Evolutionary conservation across 2,113 vertebrate species (phyloP).

Genomic region (Megatriorchis doriae): DNA sequence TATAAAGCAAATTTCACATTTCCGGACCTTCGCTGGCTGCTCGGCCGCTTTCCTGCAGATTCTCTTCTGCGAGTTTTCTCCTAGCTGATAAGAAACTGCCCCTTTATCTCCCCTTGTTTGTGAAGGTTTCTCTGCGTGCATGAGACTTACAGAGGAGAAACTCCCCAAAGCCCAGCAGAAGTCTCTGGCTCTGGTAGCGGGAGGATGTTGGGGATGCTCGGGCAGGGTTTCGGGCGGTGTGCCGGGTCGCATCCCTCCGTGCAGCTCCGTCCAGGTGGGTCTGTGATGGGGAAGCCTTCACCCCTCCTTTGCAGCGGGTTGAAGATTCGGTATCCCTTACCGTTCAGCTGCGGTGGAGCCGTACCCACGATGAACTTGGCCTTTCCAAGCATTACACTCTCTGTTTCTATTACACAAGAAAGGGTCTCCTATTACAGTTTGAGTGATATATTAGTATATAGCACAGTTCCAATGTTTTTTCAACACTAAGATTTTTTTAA

Average conservation of each 20-base stretch:
- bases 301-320: neutral
- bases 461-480: conserved; percentile 48
- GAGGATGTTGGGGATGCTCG: neutral
- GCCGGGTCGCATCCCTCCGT: neutral
- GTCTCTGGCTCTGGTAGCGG: neutral
- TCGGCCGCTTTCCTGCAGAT: neutral
- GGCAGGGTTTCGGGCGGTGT: neutral
- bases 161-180: neutral
- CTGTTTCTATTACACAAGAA: neutral
- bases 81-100: neutral
- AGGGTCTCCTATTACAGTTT: neutral
- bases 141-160: rapidly evolving
- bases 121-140: neutral
- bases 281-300: neutral
- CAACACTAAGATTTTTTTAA: conserved; percentile 25
- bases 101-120: neutral
- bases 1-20: neutral
- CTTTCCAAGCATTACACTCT: neutral
- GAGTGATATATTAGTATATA: neutral
- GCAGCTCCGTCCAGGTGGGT: neutral
- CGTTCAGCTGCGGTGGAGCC: neutral
- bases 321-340: rapidly evolving
- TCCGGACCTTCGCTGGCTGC: neutral
- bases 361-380: neutral
- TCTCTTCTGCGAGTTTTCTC: neutral